Evolutionary conservation across 2,797 vertebrate species (phyloP), one percentile per base, ranked within the genome.

Genomic region (Premnoplex brunnescens): DNA sequence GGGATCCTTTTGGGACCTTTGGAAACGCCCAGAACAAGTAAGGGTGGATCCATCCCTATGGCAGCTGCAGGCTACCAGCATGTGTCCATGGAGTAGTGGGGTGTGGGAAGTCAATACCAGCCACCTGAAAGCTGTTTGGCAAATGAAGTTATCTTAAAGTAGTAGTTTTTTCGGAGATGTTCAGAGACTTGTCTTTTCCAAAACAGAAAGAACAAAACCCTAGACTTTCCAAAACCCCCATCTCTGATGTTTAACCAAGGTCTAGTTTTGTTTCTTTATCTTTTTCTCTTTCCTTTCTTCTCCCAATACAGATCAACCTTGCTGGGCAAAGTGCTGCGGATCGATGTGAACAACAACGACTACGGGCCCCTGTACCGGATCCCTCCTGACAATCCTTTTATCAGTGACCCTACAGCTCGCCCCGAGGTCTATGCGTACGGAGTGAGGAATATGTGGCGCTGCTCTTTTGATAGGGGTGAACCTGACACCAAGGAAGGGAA

Each of bases 11-110:
- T 77, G 99, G 99, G 19, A 97, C 98, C 89, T 99, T 98, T 78
- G 99, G 99, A 95, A 99, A 99, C 20, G 98, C 99, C 9, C 99
- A 99, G 91, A 99, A 99, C 98, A 99, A 99, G 99, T 99, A 98
- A 92, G 98, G 95, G 44, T 18, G 3, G 43, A 34, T 37, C 27
- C 26, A 37, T 54, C 20, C 17, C 36, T 43, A 2, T 1, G 12
- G 60, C 41, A 89, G 39, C 59, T 75, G 34, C 67, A 60, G 28
- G 15, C 28, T 69, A 41, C n/a, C 12, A 51, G 36, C 19, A 12
- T 28, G 37, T 17, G 17, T 77, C 64, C 4, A 1, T 5, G 6
- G 41, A 22, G 36, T 18, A 51, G 69, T 1, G 2, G 27, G 32
- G 11, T 2, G 0, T 66, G 75, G n/a, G 55, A 93, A 55, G 32